Evolutionary conservation across 2,113 vertebrate genomes (phyloP).

Genomic region (Rhizomys pruinosus): DNA sequence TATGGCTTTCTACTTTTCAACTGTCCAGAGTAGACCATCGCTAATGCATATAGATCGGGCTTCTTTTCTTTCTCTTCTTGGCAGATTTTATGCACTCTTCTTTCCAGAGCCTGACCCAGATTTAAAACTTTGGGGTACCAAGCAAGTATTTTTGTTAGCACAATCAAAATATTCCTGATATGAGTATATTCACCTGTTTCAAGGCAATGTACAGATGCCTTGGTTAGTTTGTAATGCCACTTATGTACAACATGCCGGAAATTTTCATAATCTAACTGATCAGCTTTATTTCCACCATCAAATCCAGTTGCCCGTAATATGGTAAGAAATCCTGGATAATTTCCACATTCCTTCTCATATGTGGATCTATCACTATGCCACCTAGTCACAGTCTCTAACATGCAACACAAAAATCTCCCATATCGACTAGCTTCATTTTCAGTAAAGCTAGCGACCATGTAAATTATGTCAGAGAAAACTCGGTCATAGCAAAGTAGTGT

Average conservation of each 20-base stretch:
- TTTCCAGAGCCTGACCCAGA: conserved; percentile 98
- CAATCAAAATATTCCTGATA: conserved; percentile 98
- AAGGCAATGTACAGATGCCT: conserved; percentile 98
- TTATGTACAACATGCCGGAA: conserved; percentile 99
- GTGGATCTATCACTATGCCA: conserved; percentile 97
- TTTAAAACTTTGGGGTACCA: conserved; percentile 99
- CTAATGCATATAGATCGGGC: conserved; percentile 99
- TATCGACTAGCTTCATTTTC: conserved; percentile 99
- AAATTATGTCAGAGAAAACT: conserved; percentile 99
- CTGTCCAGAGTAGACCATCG: conserved; percentile 99
- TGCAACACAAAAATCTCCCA: conserved; percentile 98
- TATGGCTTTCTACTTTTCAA: conserved; percentile 99
- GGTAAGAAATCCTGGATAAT: conserved; percentile 98
- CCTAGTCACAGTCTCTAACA: conserved; percentile 98
- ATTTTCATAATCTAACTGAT: conserved; percentile 99
- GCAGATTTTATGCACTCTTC: conserved; percentile 98
- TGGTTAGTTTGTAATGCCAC: conserved; percentile 99
- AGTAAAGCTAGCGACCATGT: conserved; percentile 98
- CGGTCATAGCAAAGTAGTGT: conserved; percentile 98
- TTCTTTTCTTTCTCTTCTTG: conserved; percentile 99
- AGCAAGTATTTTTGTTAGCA: conserved; percentile 98
- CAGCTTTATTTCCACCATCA: conserved; percentile 97
- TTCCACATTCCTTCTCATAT: conserved; percentile 99
- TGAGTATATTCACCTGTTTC: conserved; percentile 99
- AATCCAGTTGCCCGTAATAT: conserved; percentile 97